Evolutionary conservation across 2,113 vertebrate species (phyloP).

Genomic region (Dendropsophus ebraccatus): DNA sequence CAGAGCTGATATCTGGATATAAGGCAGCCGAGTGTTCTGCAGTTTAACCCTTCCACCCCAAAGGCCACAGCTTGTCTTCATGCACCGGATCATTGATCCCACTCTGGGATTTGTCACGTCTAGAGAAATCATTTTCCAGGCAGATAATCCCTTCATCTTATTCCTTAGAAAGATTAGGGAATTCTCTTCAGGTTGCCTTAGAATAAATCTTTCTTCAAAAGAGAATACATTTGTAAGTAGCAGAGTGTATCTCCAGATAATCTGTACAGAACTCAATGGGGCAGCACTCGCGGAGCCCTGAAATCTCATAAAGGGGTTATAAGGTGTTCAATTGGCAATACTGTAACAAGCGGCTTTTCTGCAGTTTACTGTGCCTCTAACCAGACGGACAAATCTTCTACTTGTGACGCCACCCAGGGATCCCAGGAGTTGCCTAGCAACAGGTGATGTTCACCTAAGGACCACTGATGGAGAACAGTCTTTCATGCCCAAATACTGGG

Average conservation of each 20-base stretch:
- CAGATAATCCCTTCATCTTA: constrained; percentile 20
- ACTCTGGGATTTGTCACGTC: background rate
- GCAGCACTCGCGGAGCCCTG: background rate
- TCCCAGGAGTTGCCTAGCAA: constrained; percentile 23
- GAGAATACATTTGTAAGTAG: background rate
- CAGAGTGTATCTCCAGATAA: background rate
- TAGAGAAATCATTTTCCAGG: constrained; percentile 5
- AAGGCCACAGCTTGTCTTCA: background rate
- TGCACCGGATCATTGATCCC: background rate
- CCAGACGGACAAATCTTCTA: background rate
- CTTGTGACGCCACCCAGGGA: background rate
- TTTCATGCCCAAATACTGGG: background rate
- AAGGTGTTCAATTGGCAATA: background rate
- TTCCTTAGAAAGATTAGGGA: constrained; percentile 26
- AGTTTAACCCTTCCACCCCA: constrained; percentile 7
- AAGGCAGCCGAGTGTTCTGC: background rate
- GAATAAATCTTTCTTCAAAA: background rate
- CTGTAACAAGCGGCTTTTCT: background rate
- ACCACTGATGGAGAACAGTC: background rate
- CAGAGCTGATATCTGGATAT: too few species aligned
- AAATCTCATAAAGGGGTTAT: constrained; percentile 10
- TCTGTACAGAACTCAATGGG: background rate
- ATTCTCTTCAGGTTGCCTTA: background rate
- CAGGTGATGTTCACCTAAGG: background rate
- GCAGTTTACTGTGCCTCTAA: background rate